Base-by-base conservation (phyloP, 2,888 invertebrate genomes). In the Celastrina argiolus region DNA sequence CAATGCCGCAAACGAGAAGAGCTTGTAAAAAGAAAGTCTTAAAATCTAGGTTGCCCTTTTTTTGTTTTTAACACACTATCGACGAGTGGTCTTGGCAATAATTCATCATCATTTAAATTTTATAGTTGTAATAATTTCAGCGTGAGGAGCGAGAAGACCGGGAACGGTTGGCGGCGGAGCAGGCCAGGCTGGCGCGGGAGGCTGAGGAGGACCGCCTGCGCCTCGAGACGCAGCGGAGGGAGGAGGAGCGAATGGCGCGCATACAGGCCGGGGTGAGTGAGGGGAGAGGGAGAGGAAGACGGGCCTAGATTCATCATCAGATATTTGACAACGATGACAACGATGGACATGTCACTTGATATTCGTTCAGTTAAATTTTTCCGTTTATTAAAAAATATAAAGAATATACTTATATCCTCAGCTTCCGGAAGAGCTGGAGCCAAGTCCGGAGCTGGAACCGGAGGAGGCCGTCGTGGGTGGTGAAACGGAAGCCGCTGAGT, bases 181-280 rank as follows among this genome's bases (percentile, higher is more conserved):
- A 83, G 67, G 89, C 83, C 14, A 78, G 91, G 0, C 28, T 91
- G 6, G 83, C 78, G 1, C 75, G 83, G 0, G 83, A 87, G 64
- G 87, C 79, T 0, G 85, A 81, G 18, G 89, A 88, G 56, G 90
- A 89, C 12, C 73, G 78, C 1, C 74, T 73, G 1, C 69, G 75
- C 7, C 6, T 68, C 0, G 87, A 86, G 71, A 89, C 88, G 64
- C 76, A 83, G 69, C 74, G 77, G 0, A 74, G 76, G 41, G 90
- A 91, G 2, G 89, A 90, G 12, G 89, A 85, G 69, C 77, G 82
- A 34, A 86, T 91, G 83, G 88, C 88, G 12, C 79, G 90, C 61
- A 81, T 91, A 0, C 84, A 85, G 64, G 88, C 88, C 41, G 90
- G 90, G 70, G 91, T 90, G 68, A 73, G 77, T 18, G 14, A 26